These are phyloP conservation scores for Eulemur albifrons DNA, from an alignment of 2,797 vertebrate species.

Conservation along the genomic window DNA sequence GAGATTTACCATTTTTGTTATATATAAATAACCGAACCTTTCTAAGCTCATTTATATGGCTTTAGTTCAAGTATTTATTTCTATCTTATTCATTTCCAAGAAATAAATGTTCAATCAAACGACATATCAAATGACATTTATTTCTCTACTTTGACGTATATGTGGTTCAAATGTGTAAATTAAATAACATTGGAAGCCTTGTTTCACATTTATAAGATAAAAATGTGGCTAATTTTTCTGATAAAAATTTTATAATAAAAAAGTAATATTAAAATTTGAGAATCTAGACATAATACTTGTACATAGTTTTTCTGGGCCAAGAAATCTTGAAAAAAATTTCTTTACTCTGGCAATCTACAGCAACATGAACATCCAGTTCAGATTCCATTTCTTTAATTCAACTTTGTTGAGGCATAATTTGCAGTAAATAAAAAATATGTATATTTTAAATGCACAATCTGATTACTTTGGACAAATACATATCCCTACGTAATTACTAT, in stretches of 20 bases:
- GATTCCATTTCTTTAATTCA: not conserved
- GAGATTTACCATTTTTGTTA: not conserved
- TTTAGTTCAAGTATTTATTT: slow-evolving; percentile 22
- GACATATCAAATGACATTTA: not conserved
- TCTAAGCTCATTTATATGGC: not conserved
- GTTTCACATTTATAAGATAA: not conserved
- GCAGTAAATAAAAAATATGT: not conserved
- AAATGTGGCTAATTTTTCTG: not conserved
- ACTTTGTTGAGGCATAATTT: not conserved
- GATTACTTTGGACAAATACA: not conserved
- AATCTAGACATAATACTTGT: not conserved
- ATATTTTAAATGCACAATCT: not conserved
- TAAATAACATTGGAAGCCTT: not conserved
- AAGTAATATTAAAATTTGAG: not conserved
- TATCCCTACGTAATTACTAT: not conserved
- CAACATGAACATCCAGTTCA: not conserved
- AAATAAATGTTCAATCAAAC: not conserved
- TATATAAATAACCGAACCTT: not conserved
- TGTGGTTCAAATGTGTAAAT: not conserved
- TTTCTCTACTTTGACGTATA: not conserved
- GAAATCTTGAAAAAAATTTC: not conserved
- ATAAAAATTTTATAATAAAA: not conserved
- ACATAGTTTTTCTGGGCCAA: not conserved
- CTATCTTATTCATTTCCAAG: not conserved
- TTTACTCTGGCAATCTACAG: not conserved